Percentiles rank a stretch among this genome's conserved stretches.
Conservation (phyloP, 1,140 invertebrate species). For the Ptiloglossa arizonensis region DNA sequence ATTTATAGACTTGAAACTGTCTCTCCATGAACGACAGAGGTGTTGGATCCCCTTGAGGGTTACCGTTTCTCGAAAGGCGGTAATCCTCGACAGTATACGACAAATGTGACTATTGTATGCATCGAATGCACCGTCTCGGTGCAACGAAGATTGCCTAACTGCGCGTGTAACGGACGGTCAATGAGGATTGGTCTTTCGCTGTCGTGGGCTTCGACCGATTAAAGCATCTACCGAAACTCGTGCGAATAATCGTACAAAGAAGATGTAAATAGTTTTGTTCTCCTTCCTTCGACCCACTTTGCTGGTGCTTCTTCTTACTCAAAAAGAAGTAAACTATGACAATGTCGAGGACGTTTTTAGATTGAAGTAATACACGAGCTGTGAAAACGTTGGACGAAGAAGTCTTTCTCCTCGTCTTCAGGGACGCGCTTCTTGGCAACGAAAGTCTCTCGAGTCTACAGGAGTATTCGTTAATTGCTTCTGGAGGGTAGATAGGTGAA, state of each 20-base stretch:
- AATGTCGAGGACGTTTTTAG: not conserved
- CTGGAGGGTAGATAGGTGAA: too few species aligned
- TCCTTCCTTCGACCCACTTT: not conserved
- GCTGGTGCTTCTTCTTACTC: not conserved
- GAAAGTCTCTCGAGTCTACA: too few species aligned
- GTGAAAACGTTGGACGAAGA: too few species aligned
- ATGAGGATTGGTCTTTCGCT: constrained; percentile 1
- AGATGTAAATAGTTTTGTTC: not conserved
- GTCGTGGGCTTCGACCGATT: not conserved
- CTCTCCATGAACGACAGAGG: not conserved
- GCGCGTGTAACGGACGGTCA: constrained; percentile 23
- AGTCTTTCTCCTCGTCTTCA: too few species aligned
- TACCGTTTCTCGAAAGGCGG: not conserved
- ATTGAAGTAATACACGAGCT: too few species aligned
- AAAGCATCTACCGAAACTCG: not conserved
- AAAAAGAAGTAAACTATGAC: not conserved
- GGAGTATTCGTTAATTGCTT: too few species aligned
- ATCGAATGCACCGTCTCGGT: not conserved
- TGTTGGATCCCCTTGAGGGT: not conserved
- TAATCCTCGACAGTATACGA: constrained; percentile 16
- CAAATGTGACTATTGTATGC: constrained; percentile 26
- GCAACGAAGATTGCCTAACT: not conserved
- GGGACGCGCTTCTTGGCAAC: too few species aligned
- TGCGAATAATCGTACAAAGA: constrained; percentile 10
- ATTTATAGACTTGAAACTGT: not conserved